These are phyloP conservation scores for Poicephalus meyeri DNA, from an alignment of 2,113 vertebrate genomes.

Conservation along the genomic window DNA sequence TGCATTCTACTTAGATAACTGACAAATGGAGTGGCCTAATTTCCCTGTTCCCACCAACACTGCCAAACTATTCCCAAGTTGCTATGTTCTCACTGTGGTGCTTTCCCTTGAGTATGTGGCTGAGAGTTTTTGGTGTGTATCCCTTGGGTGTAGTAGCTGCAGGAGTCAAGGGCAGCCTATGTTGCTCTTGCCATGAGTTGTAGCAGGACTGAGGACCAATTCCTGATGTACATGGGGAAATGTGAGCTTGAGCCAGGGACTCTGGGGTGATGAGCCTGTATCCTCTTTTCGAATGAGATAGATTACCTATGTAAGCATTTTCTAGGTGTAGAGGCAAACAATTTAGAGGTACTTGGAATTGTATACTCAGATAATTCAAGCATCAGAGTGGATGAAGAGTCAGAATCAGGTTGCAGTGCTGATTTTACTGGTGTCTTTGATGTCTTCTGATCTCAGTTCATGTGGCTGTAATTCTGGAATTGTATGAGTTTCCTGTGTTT, in stretches of 20 bases:
- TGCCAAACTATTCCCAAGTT: background rate
- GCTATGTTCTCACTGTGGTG: background rate
- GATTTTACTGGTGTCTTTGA: background rate
- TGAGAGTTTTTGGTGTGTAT: background rate
- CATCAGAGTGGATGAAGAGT: background rate
- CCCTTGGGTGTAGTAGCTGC: background rate
- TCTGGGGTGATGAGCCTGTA: background rate
- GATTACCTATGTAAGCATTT: background rate
- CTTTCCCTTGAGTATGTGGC: background rate
- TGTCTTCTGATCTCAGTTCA: background rate
- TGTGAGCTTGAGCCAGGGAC: rapidly evolving
- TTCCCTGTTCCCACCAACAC: background rate
- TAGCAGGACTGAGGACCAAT: background rate
- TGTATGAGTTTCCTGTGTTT: background rate
- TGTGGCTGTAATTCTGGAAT: background rate
- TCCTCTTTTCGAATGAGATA: background rate
- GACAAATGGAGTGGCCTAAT: background rate
- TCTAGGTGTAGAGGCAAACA: background rate
- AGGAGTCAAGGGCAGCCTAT: background rate
- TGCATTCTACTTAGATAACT: background rate
- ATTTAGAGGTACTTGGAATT: background rate
- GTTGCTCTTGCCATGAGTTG: background rate
- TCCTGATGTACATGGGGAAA: background rate
- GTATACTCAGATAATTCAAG: background rate
- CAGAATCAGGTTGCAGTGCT: background rate